Evolutionary conservation across 2,113 vertebrate genomes (phyloP).

Genomic region (Gnathochromis pfefferi): DNA sequence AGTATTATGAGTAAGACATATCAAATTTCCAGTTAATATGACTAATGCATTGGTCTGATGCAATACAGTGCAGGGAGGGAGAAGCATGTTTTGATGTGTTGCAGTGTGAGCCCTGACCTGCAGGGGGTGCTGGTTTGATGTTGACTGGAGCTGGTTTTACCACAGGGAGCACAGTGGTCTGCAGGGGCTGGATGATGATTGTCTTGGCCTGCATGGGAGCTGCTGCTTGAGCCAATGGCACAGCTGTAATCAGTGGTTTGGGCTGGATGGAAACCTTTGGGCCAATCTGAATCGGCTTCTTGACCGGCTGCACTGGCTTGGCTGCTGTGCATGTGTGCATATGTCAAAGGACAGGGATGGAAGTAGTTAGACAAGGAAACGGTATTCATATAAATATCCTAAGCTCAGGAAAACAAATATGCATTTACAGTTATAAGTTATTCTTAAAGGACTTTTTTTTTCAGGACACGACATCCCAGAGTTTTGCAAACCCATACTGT

Average conservation of each 20-base stretch:
- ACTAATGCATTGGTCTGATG: neutral
- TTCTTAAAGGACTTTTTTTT: neutral
- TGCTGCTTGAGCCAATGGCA: slow-evolving; percentile 72
- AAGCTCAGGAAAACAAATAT: neutral
- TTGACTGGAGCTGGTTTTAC: slow-evolving; percentile 77
- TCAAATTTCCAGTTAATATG: neutral
- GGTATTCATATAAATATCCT: neutral
- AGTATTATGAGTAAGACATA: neutral
- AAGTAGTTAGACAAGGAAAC: neutral
- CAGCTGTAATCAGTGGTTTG: slow-evolving; percentile 79
- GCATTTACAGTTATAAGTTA: neutral
- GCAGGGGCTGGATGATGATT: slow-evolving; percentile 88
- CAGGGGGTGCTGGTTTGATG: slow-evolving; percentile 79
- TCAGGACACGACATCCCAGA: neutral
- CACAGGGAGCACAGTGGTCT: slow-evolving; percentile 73
- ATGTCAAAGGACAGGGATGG: neutral
- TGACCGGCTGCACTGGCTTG: slow-evolving; percentile 62
- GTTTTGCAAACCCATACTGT: neutral
- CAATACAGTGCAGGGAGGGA: neutral
- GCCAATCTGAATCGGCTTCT: slow-evolving; percentile 71
- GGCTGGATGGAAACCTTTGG: slow-evolving; percentile 85
- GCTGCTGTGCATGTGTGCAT: slow-evolving; percentile 44
- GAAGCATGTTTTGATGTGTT: neutral
- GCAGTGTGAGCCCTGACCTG: slow-evolving; percentile 70
- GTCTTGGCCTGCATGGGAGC: slow-evolving; percentile 79